Evolutionary conservation across 1,140 invertebrate species (phyloP), one percentile per base, ranked within the genome.

Genomic region (Pseudomyrmex cubaensis): DNA sequence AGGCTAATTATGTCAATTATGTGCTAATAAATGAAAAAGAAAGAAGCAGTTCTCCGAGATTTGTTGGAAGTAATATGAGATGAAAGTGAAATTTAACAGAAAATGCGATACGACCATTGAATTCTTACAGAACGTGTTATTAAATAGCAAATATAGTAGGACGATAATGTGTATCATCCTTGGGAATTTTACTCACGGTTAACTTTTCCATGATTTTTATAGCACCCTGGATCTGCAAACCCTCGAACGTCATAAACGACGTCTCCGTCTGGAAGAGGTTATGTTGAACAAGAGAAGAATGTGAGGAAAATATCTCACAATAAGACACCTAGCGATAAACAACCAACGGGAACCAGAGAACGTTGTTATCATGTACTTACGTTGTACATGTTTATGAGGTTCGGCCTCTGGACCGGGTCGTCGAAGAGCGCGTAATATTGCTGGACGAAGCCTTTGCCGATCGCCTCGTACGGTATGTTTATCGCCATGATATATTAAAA

Each of bases 161-260:
- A 59, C 8, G 10, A 3, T 1, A 15, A 9, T n/a, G 22, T 17
- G 9, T 1, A 20, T 20, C 2, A 35, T 35, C 35, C 35, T 35
- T 35, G 35, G 35, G 4, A 35, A 20, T 1, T 50, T 59, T 89
- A 96, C 97, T 97, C 94, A 98, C 98, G 95, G 96, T 97, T 91
- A 99, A 95, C 95, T 99, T 99, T 95, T 99, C 98, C 96, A 98
- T 97, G 90, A 99, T 99, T 95, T 98, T 98, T 84, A 96, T 95
- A 89, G 97, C 96, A 92, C 98, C 98, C 95, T 98, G 98, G 86
- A 98, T 95, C 95, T 98, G 98, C 70, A 97, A 95, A 63, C 98
- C 98, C 95, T 99, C 98, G 95, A 99, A 99, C 35, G 98, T 98
- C 98, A 99, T 98, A 90, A 99, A 97, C 0, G 98, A 98, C 62